Evolutionary conservation across 1,140 invertebrate species (phyloP).

Genomic region (Drosophila elegans): DNA sequence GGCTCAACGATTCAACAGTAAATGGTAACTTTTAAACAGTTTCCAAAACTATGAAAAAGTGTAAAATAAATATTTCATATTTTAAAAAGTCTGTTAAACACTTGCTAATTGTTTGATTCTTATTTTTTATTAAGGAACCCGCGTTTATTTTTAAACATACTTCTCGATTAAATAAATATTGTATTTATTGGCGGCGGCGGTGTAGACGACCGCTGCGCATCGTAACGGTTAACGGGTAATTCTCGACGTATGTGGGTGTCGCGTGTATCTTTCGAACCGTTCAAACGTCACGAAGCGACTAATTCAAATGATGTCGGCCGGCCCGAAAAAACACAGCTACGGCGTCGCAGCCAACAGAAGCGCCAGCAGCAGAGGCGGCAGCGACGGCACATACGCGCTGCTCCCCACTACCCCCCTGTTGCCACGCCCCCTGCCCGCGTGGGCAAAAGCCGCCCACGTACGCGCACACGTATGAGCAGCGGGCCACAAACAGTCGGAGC

Average conservation of each 20-base stretch:
- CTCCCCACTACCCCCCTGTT: constrained; percentile 30
- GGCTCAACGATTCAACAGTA: no score
- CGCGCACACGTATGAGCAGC: constrained; percentile 79
- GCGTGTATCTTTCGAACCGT: constrained; percentile 84
- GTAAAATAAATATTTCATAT: no score
- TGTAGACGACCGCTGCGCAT: constrained; percentile 17
- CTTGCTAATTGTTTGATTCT: background rate
- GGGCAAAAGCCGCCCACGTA: constrained; percentile 66
- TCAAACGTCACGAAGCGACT: constrained; percentile 85
- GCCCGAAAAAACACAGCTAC: constrained; percentile 69
- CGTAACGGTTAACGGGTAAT: constrained; percentile 33
- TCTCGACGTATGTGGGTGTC: constrained; percentile 51
- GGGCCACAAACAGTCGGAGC: constrained; percentile 67
- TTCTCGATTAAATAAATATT: constrained; percentile 12
- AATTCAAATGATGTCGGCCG: constrained; percentile 83
- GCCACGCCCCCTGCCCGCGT: constrained; percentile 27
- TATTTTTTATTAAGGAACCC: constrained; percentile 35
- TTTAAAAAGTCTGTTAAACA: background rate
- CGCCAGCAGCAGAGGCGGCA: constrained; percentile 30
- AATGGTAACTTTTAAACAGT: no score
- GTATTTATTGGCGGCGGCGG: constrained; percentile 46
- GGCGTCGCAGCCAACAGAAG: constrained; percentile 40
- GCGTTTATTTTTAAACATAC: constrained; percentile 40
- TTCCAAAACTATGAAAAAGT: no score
- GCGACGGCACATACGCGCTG: constrained; percentile 66